A percentile compares a stretch with the other conserved stretches of the same genome.
phyloP scores from a whole-genome alignment of 2,797 vertebrate species.

The Caiman crocodilus region DNA sequence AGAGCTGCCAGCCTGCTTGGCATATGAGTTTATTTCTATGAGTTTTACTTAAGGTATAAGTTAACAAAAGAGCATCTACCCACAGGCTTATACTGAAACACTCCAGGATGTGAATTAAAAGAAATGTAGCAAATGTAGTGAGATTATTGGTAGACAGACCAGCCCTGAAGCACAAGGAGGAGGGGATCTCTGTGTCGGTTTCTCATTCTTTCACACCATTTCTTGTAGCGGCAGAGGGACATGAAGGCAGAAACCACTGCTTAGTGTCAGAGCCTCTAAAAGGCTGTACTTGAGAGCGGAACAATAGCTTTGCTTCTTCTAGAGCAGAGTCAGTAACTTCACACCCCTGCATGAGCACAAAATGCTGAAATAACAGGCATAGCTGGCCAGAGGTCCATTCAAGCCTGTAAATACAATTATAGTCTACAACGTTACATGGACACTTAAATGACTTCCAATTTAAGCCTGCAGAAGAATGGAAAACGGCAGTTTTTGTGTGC shows the following conservation, averaged over 20 bases:
- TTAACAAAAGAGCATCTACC: neutral
- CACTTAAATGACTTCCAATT: neutral
- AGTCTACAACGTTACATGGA: neutral
- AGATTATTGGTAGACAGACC: neutral
- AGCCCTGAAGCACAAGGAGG: neutral
- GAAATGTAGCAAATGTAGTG: neutral
- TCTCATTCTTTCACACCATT: neutral
- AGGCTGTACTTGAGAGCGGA: neutral
- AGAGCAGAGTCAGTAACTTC: neutral
- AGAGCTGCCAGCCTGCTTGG: neutral
- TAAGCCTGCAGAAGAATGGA: neutral
- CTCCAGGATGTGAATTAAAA: conserved; percentile 2
- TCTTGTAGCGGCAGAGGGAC: neutral
- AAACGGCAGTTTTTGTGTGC: rapidly evolving
- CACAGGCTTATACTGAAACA: neutral
- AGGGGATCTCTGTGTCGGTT: conserved; percentile 13
- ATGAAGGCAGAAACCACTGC: neutral
- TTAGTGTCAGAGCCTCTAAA: conserved; percentile 1
- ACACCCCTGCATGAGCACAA: neutral
- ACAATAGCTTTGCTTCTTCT: conserved; percentile 6
- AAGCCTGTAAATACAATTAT: neutral
- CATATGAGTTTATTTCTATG: no score
- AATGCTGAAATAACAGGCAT: neutral
- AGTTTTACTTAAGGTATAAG: no score
- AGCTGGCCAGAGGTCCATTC: neutral